Evolutionary conservation across 2,113 vertebrate species (phyloP), one percentile per base, ranked within the genome.

Genomic region (Chlamydotis undulata): DNA sequence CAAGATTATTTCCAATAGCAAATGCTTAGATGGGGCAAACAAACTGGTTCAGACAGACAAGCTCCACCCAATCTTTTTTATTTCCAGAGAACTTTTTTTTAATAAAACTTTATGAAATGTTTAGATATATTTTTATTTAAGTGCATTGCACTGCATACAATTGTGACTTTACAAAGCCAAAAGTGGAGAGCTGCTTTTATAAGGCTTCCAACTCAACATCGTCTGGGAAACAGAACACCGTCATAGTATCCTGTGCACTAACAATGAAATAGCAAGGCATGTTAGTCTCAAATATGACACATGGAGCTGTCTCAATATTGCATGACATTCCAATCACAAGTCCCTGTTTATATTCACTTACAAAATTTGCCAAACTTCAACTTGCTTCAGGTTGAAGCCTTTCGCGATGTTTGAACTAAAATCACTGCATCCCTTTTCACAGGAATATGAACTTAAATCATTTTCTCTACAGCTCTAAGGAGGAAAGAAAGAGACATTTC

Each of bases 251-350:
- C 49, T 60, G 10, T 61, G 41, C 65, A 63, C 45, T 77, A 90
- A 74, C n/a, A 86, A 89, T 83, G 53, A 95, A 89, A 92, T 3
- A 89, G 35, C n/a, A 91, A 89, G 45, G 43, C 65, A 89, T 68
- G 17, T 53, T 78, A 76, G 31, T 93, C 37, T 94, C 81, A 67
- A 68, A 61, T 41, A 59, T 47, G 74, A 91, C 37, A 73, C 67
- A 89, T 24, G 41, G 50, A 96, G 50, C 55, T 33, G 14, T 74
- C 83, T 78, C 59, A 78, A 23, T 29, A 41, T 33, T 81, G 76
- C 31, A 45, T 85, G 87, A 89, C 53, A 85, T 86, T 86, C 93
- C 63, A 77, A 73, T 94, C 79, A 68, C 76, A 93, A 87, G 61
- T 55, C 52, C 23, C 70, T 87, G 31, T 71, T 88, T 87, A 78